Base-by-base conservation (phyloP, 1,140 invertebrate genomes). In the Anastrepha ludens region DNA sequence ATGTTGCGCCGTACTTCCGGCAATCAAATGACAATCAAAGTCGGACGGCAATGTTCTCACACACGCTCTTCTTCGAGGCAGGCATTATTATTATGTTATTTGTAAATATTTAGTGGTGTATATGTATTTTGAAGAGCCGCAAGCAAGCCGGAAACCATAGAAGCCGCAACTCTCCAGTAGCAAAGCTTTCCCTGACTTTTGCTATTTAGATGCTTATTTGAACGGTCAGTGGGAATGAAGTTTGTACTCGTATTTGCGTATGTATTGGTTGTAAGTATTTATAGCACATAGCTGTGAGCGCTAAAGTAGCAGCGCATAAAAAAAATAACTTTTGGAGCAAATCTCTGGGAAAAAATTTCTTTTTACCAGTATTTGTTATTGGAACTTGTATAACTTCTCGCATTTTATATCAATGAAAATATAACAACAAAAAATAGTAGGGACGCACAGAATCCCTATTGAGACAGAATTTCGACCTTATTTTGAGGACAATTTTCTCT, bases 1-100 rank as follows among this genome's bases (percentile, higher is more conserved):
- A 81, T n/a, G 7, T 81, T 81, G 5, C 47, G 44, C 7, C 47
- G n/a, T 29, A 81, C 47, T 81, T 81, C 74, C 74, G 74, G 74
- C 74, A 7, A 55, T 55, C 47, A 81, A 81, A 81, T 58, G n/a
- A 81, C 47, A 81, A 81, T 81, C 47, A 81, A n/a, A 47, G 9
- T 20, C 55, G 74, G 74, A 58, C 74, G 55, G 47, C 47, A 81
- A 29, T 55, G 47, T 81, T 81, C 44, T 81, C 74, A 55, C 44
- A 81, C n/a, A 41, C 47, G 17, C 11, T 6, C 47, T 20, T n/a
- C n/a, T 81, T 81, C 3, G n/a, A 41, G 7, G n/a, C 44, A 81
- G 44, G 44, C 64, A 29, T 67, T 67, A 6, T 29, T 67, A 29
- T 39, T 6, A 9, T 20, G 9, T 6, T 50, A 20, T n/a, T 8